Evolutionary conservation across 2,888 invertebrate genomes (phyloP).

Genomic region (Conus canariensis): DNA sequence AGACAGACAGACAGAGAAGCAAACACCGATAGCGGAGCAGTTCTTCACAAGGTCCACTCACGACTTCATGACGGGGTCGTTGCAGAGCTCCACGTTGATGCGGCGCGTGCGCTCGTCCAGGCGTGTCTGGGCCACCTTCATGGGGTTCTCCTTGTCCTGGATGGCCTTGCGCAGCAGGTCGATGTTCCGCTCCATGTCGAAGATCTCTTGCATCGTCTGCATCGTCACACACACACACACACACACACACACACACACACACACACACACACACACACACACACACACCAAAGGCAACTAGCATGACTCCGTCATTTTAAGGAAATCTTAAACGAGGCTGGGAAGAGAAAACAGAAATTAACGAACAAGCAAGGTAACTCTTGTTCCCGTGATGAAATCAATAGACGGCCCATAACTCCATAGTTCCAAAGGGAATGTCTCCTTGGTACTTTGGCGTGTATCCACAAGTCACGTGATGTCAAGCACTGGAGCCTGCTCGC

Average conservation of each 20-base stretch:
- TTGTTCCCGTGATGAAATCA: too few relatives aligned
- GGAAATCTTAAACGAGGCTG: too few relatives aligned
- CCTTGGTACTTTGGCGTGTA: too few relatives aligned
- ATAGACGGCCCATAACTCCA: too few relatives aligned
- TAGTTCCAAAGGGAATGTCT: too few relatives aligned
- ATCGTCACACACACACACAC: neutral
- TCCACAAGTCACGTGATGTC: too few relatives aligned
- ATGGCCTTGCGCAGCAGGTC: constrained; percentile 93
- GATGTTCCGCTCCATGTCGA: constrained; percentile 93
- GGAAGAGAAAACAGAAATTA: too few relatives aligned
- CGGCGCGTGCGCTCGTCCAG: constrained; percentile 93
- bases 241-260: too few relatives aligned
- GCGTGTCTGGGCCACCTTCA: constrained; percentile 86
- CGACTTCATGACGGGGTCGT: constrained; percentile 91
- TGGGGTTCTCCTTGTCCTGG: constrained; percentile 86
- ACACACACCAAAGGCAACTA: neutral
- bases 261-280: too few relatives aligned
- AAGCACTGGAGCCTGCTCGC: too few relatives aligned
- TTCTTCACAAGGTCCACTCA: constrained; percentile 72
- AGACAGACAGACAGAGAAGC: neutral
- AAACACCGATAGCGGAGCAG: neutral
- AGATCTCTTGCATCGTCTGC: constrained; percentile 93
- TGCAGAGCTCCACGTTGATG: constrained; percentile 92
- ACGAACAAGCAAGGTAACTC: too few relatives aligned
- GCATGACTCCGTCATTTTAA: too few relatives aligned